These are phyloP conservation scores for Falco berigora DNA, from an alignment of 2,797 vertebrate genomes.

Conservation along the genomic window DNA sequence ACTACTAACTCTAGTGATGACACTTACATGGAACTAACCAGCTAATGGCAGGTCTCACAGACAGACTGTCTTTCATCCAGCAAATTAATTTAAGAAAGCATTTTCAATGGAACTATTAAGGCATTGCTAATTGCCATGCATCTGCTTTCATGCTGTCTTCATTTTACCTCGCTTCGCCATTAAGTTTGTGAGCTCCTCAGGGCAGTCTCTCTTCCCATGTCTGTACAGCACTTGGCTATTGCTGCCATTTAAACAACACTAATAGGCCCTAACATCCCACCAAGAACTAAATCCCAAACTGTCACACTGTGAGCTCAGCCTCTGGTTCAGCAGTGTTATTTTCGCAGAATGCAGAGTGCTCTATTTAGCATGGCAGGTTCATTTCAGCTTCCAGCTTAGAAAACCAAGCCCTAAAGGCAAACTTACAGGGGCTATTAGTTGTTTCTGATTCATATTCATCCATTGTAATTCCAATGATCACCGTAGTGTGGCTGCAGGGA, in stretches of 20 bases:
- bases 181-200: neutral
- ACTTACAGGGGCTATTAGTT: neutral
- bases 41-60: neutral
- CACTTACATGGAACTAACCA: neutral
- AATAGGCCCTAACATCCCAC: neutral
- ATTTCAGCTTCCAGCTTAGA: neutral
- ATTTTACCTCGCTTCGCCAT: neutral
- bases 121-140: neutral
- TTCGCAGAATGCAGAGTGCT: neutral
- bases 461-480: neutral
- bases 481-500: neutral
- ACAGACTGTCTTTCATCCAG: neutral
- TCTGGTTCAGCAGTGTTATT: neutral
- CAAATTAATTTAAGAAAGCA: neutral
- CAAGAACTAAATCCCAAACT: neutral
- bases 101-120: neutral
- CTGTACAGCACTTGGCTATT: neutral
- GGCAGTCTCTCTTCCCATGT: neutral
- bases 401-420: neutral
- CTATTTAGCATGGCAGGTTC: neutral
- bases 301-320: neutral
- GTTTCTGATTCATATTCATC: neutral
- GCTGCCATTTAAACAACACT: neutral
- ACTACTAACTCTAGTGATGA: neutral
- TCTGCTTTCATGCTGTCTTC: neutral